These are phyloP conservation scores for Elgaria multicarinata DNA, from an alignment of 2,113 vertebrate genomes.

Conservation along the genomic window DNA sequence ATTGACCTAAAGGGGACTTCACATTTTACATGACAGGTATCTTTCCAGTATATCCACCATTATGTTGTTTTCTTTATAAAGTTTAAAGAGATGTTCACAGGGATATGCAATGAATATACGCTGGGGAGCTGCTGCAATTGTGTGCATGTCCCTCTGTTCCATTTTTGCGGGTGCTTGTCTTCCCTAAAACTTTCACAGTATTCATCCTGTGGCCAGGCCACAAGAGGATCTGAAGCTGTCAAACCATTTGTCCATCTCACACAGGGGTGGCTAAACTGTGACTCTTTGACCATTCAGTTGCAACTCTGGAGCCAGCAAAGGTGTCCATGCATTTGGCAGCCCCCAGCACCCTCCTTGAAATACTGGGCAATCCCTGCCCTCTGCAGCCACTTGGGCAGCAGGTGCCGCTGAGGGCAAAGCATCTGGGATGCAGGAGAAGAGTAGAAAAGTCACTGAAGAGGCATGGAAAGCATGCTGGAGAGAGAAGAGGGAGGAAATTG, in stretches of 20 bases:
- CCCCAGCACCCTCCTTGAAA: neutral
- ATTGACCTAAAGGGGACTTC: neutral
- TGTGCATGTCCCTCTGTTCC: neutral
- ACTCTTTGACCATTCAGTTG: no score
- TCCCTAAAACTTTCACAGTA: neutral
- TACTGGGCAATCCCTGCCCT: neutral
- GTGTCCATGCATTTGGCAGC: neutral
- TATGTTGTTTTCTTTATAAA: neutral
- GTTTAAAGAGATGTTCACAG: neutral
- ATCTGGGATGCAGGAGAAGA: no score
- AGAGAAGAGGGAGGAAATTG: no score
- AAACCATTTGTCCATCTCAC: neutral
- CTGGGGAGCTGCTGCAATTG: neutral
- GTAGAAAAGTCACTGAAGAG: no score
- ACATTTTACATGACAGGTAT: neutral
- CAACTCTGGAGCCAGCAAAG: no score
- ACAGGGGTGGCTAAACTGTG: no score
- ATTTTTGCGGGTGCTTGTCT: neutral
- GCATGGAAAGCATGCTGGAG: no score
- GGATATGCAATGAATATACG: neutral
- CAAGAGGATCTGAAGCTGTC: neutral
- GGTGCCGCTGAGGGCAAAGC: no score
- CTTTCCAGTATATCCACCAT: neutral
- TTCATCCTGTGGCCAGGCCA: neutral
- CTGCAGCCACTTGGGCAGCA: no score